Percentiles rank a stretch among this genome's conserved stretches.
phyloP scores from a whole-genome alignment of 1,140 invertebrate species.

The Bombus affinis region DNA sequence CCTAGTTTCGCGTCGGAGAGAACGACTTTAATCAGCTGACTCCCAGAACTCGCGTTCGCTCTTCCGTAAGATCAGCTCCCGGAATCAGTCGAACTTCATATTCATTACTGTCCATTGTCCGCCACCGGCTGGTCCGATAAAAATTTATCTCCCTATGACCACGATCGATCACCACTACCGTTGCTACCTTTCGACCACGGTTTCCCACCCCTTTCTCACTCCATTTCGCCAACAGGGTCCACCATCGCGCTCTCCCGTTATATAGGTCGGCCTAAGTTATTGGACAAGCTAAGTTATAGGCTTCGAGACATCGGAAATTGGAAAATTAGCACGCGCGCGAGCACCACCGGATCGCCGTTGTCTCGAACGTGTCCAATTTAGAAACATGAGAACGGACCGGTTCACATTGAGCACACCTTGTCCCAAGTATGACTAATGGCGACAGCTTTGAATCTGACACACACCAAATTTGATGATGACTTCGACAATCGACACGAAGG shows the following conservation, averaged over 20 bases:
- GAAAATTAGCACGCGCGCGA: constrained; percentile 49
- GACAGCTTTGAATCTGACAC: constrained; percentile 36
- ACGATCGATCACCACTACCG: constrained; percentile 39
- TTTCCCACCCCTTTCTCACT: not conserved
- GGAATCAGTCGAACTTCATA: constrained; percentile 40
- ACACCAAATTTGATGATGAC: constrained; percentile 33
- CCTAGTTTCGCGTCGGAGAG: not conserved
- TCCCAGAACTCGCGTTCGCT: not conserved
- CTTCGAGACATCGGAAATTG: constrained; percentile 56
- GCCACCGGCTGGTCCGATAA: constrained; percentile 18
- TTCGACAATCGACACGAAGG: not conserved
- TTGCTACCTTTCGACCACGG: not conserved
- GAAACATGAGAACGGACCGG: constrained; percentile 40
- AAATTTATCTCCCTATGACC: constrained; percentile 41
- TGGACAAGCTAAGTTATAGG: constrained; percentile 36
- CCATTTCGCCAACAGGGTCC: not conserved
- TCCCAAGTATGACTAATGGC: constrained; percentile 54
- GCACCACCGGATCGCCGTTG: constrained; percentile 8
- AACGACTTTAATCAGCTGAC: constrained; percentile 20
- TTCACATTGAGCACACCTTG: constrained; percentile 39
- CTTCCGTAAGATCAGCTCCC: not conserved
- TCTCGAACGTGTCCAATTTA: constrained; percentile 54
- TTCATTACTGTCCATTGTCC: constrained; percentile 51
- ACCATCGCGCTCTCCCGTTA: not conserved
- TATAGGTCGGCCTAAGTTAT: constrained; percentile 38